A percentile compares a stretch with the other conserved stretches of the same genome.
Evolutionary conservation across 2,888 invertebrate genomes (phyloP).

Genomic region (Ophion ventricosus): DNA sequence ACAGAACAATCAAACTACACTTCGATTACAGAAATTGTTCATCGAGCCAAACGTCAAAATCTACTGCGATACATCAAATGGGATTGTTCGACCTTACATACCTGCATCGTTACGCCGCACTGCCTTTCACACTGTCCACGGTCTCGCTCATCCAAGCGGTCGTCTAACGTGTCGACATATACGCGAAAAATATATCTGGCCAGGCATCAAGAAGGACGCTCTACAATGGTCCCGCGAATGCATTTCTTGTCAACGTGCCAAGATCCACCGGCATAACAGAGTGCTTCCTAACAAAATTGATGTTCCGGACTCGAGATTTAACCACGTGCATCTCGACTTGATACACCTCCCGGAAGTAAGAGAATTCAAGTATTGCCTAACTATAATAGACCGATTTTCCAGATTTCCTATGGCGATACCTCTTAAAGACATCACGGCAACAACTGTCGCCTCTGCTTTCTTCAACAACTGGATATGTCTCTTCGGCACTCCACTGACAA

Average conservation of each 20-base stretch:
- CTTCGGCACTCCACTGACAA: constrained; percentile 78
- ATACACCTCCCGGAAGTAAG: constrained; percentile 79
- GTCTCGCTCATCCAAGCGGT: constrained; percentile 24
- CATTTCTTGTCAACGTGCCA: constrained; percentile 51
- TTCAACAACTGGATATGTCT: constrained; percentile 79
- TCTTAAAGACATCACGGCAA: constrained; percentile 28
- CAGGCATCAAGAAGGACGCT: constrained; percentile 14
- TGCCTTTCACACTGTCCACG: constrained; percentile 13
- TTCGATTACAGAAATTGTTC: constrained; percentile 6
- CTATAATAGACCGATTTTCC: constrained; percentile 73
- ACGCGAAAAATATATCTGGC: constrained; percentile 23
- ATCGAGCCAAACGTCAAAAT: constrained; percentile 6
- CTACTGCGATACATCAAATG: constrained; percentile 17
- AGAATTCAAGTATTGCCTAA: constrained; percentile 77
- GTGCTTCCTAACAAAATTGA: constrained; percentile 5
- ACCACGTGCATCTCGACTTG: constrained; percentile 82
- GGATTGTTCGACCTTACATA: constrained; percentile 35
- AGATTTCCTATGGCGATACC: constrained; percentile 63
- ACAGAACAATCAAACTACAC: not conserved
- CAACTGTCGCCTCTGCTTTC: constrained; percentile 72
- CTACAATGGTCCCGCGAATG: constrained; percentile 10
- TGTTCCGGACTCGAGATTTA: constrained; percentile 74
- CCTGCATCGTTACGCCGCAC: not conserved
- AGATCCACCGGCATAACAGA: constrained; percentile 50
- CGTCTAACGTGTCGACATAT: constrained; percentile 2